phyloP scores from a whole-genome alignment of 2,113 vertebrate species.

The Argyrosomus japonicus region DNA sequence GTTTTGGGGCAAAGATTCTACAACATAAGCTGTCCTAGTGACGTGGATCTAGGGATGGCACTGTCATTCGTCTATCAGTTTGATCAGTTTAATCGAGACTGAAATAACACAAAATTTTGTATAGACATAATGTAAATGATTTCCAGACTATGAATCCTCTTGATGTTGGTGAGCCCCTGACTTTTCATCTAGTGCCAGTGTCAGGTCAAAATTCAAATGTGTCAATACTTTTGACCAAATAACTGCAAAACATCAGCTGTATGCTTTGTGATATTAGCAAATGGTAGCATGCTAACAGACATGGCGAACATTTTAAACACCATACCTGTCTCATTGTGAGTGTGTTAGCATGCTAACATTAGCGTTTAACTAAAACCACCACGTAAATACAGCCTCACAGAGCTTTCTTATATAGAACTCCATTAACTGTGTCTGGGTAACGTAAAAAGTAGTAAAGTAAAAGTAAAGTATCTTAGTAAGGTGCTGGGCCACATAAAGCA shows the following conservation, averaged over 20 bases:
- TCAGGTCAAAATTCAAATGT: neutral
- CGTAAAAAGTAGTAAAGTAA: too few relatives aligned
- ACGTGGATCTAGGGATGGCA: neutral
- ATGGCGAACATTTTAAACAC: neutral
- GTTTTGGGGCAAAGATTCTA: neutral
- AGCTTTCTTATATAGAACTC: too few relatives aligned
- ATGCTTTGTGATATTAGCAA: neutral
- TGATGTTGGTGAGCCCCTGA: neutral
- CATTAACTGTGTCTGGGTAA: neutral
- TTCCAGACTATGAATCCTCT: neutral
- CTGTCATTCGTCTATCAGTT: neutral
- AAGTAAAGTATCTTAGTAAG: neutral
- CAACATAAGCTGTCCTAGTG: neutral
- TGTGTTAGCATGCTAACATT: neutral
- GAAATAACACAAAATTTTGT: neutral
- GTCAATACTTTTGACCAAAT: neutral
- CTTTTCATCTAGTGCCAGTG: neutral
- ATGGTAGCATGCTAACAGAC: neutral
- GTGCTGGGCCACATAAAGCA: neutral
- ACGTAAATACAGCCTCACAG: too few relatives aligned
- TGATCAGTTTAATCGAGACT: neutral
- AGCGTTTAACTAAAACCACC: neutral
- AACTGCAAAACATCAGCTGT: neutral
- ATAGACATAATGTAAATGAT: neutral
- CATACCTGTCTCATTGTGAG: neutral